Evolutionary conservation across 2,888 invertebrate genomes (phyloP), one percentile per base, ranked within the genome.

Genomic region (Chironomus tentans): DNA sequence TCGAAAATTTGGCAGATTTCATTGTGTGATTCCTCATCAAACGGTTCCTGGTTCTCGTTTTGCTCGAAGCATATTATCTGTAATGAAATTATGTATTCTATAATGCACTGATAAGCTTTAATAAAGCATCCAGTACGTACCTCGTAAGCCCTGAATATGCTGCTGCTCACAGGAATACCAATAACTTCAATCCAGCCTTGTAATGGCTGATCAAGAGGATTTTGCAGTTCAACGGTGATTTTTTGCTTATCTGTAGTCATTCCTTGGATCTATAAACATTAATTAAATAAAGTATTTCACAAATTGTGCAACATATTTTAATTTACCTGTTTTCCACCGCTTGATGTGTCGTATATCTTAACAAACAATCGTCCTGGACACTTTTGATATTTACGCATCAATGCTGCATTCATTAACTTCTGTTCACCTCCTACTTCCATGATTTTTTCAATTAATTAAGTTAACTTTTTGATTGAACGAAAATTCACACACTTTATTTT

Each of bases 101-200:
- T 15, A 21, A 56, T 28, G n/a, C 1, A 56, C 3, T 10, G 10
- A 38, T 56, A 15, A 6, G 50, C 50, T 4, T 46, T n/a, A 24
- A 38, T 62, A 56, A 15, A 28, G 12, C 15, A 38, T 38, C 38
- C 28, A 68, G n/a, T 68, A 48, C 13, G 12, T 70, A 65, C 77
- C 69, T 77, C 76, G 7, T 15, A 10, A 50, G 76, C 76, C 13
- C 72, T 56, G 28, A 77, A 38, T 62, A 3, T 13, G 15, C 22
- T 48, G 6, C 48, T 73, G 6, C 18, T 4, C 18, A 13, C 48
- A 76, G 76, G 68, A 15, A 61, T 50, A 10, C 77, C 77, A 47
- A 76, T 61, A 1, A 77, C 46, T 73, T 77, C 77, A 12, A 77
- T 47, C 77, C 77, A 77, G 21, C 76, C 76, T 18, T 74, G 24